Percentiles rank a stretch among this genome's conserved stretches.
Conservation (phyloP, 2,797 vertebrate species). For the Ctenochaetus hawaiiensis region DNA sequence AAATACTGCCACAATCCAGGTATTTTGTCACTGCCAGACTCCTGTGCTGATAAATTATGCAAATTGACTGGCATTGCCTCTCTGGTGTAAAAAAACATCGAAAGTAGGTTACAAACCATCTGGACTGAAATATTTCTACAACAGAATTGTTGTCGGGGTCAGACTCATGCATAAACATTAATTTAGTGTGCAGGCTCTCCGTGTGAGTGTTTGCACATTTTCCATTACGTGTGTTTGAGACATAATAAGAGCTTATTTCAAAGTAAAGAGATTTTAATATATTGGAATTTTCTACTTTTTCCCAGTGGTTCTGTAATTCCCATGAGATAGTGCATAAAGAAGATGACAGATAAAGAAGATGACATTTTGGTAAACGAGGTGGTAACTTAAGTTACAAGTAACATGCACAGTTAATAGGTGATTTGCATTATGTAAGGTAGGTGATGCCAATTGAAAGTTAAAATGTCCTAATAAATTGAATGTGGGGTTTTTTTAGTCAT, state of each 20-base stretch:
- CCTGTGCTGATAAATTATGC: slow-evolving; percentile 58
- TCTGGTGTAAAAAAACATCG: slow-evolving; percentile 50
- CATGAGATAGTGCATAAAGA: background rate
- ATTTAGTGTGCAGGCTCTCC: background rate
- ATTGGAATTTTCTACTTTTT: background rate
- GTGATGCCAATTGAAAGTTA: background rate
- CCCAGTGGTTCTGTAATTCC: background rate
- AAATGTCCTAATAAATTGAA: background rate
- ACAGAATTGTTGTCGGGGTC: slow-evolving; percentile 24
- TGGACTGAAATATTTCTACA: slow-evolving; percentile 44
- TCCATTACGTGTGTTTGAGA: background rate
- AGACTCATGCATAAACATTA: slow-evolving; percentile 30
- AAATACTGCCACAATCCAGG: slow-evolving; percentile 46
- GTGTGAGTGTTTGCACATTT: background rate
- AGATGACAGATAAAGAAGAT: too few relatives aligned
- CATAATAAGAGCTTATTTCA: background rate
- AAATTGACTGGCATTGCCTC: slow-evolving; percentile 40
- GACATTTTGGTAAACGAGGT: background rate
- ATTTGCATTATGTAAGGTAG: background rate
- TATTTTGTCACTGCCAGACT: slow-evolving; percentile 54
- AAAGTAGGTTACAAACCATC: slow-evolving; percentile 48
- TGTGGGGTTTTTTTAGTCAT: background rate
- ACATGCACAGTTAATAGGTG: background rate
- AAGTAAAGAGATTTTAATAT: background rate
- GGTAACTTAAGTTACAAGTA: background rate